Conservation (phyloP, 2,797 vertebrate species). For the Enteromius paludinosus region DNA sequence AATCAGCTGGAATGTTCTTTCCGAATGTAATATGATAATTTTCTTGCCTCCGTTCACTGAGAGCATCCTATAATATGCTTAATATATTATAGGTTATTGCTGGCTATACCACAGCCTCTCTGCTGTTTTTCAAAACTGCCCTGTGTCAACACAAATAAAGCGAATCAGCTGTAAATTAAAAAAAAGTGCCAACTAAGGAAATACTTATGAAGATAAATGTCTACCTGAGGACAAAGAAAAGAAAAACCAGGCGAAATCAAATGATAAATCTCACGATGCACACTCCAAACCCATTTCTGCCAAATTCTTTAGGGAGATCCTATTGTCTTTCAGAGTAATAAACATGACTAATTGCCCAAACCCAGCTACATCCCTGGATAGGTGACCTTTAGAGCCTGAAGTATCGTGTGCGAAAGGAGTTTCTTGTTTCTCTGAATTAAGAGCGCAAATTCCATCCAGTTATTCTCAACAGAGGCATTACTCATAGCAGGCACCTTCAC, state of each 20-base stretch:
- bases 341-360: constrained; percentile 89
- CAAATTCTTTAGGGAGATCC: constrained; percentile 78
- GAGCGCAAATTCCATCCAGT: constrained; percentile 27
- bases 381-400: constrained; percentile 82
- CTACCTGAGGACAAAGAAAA: constrained; percentile 47
- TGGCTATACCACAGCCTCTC: constrained; percentile 30
- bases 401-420: constrained; percentile 14
- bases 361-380: constrained; percentile 83
- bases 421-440: constrained; percentile 37
- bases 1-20: constrained; percentile 4
- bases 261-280: constrained; percentile 76
- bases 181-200: constrained; percentile 55
- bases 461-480: constrained; percentile 50
- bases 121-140: constrained; percentile 34
- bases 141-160: constrained; percentile 40
- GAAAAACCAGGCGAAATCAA: constrained; percentile 68
- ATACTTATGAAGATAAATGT: constrained; percentile 58
- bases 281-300: constrained; percentile 72
- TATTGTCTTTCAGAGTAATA: constrained; percentile 85
- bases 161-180: constrained; percentile 41
- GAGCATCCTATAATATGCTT: neutral
- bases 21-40: neutral
- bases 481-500: constrained; percentile 32
- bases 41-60: neutral
- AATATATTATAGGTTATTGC: constrained; percentile 28